Base-by-base conservation (phyloP, 2,888 invertebrate species). In the Drosophila affinis region DNA sequence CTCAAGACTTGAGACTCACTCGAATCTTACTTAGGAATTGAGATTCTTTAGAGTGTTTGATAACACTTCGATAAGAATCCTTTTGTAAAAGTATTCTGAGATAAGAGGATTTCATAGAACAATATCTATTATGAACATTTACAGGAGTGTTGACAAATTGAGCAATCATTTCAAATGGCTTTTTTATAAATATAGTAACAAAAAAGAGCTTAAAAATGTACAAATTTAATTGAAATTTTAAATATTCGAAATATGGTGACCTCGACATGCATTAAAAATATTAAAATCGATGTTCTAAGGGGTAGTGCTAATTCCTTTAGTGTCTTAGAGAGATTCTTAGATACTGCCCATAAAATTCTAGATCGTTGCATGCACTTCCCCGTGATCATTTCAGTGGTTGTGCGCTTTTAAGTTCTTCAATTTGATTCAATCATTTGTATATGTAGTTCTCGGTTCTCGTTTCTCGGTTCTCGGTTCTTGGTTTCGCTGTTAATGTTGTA, bases 371-470 rank as follows among this genome's bases (percentile, higher is more conserved):
- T 56, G 48, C 52, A 57, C 18, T 45, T 59, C 69, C 61, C 62
- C 69, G 62, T 60, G 62, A 72, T 76, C 46, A 29, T 62, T 75
- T 70, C 44, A 54, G 53, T 59, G 60, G 24, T 59, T 51, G 44
- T 45, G 27, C 61, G 48, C 45, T 57, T 39, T 2, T 46, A 17
- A 56, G 63, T 45, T 48, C 81, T 73, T 79, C 82, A 84, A 89
- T 87, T 87, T 87, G 87, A 89, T 89, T 87, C 87, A 87, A 88
- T 87, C 84, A 87, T 77, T 79, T 76, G 44, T 62, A 62, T 54
- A 56, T 48, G 44, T 54, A 14, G 34, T 32, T 39, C 6, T 39
- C 34, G 14, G 14, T 2, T 34, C 39, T 39, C 39, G 2, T 7
- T n/a, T 39, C 21, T 21, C 21, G 21, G 1, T 18, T 18, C 34